Conservation (phyloP, 2,888 invertebrate genomes). For the Acleris literana region DNA sequence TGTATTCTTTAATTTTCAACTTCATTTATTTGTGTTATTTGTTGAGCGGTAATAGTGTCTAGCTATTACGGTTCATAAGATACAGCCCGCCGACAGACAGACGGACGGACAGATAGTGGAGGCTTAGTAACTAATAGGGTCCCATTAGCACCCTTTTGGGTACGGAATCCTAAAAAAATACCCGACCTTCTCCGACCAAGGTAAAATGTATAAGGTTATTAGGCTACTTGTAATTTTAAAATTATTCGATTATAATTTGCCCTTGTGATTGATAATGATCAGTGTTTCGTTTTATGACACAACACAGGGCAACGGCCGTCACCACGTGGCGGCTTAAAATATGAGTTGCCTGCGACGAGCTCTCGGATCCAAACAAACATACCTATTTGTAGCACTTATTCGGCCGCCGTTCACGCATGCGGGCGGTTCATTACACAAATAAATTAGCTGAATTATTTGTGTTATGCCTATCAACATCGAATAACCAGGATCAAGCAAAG, state of each 20-base stretch:
- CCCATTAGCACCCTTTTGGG: too few species aligned
- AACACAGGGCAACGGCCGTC: neutral
- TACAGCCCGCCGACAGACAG: too few species aligned
- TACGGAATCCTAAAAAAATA: too few species aligned
- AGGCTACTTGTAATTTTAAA: neutral
- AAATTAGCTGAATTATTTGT: constrained; percentile 50
- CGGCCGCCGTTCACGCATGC: constrained; percentile 37
- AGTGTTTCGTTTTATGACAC: neutral
- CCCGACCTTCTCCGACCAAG: too few species aligned
- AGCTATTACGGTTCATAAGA: too few species aligned
- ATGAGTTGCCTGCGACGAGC: neutral
- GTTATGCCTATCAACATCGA: constrained; percentile 27
- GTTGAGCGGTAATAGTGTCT: too few species aligned
- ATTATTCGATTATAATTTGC: neutral
- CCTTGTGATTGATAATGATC: neutral
- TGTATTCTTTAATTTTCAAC: too few species aligned
- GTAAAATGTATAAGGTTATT: too few species aligned
- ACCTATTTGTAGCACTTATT: constrained; percentile 32
- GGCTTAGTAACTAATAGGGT: too few species aligned
- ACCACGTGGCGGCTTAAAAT: constrained; percentile 4
- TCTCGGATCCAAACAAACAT: constrained; percentile 3
- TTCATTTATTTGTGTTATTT: too few species aligned
- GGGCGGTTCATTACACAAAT: constrained; percentile 57
- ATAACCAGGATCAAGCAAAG: neutral
- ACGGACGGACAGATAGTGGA: too few species aligned